Conservation (phyloP, 2,113 vertebrate genomes). For the Oryzias melastigma region DNA sequence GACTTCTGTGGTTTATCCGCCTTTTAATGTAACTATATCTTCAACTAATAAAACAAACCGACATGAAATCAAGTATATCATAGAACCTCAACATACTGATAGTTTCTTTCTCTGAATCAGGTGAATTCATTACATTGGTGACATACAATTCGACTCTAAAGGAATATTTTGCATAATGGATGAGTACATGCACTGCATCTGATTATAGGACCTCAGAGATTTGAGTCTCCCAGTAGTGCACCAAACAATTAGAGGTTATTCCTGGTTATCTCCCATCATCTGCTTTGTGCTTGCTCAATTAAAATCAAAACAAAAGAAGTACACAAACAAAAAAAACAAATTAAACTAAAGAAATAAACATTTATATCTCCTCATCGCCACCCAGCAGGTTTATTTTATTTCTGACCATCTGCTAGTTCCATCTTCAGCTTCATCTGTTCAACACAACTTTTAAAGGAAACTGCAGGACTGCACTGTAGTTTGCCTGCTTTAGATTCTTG, state of each 20-base stretch:
- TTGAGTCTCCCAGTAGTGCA: neutral
- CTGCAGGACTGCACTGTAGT: neutral
- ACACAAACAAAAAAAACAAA: conserved; percentile 19
- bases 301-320: conserved; percentile 33
- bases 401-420: conserved; percentile 37
- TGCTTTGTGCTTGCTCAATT: neutral
- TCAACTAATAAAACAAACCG: neutral
- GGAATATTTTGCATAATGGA: neutral
- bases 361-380: neutral
- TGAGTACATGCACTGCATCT: neutral
- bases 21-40: conserved; percentile 15
- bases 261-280: conserved; percentile 24
- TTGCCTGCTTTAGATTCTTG: conserved; percentile 29
- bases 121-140: neutral
- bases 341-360: neutral
- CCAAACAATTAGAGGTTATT: conserved; percentile 27
- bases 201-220: conserved; percentile 1
- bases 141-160: neutral
- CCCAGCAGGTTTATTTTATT: neutral
- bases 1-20: conserved; percentile 12
- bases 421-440: conserved; percentile 29
- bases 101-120: neutral
- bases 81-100: neutral
- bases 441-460: neutral
- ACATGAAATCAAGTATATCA: neutral